A percentile compares a stretch with the other conserved stretches of the same genome.
Evolutionary conservation across 2,888 invertebrate species (phyloP).

Genomic region (Synanthedon myopaeformis): DNA sequence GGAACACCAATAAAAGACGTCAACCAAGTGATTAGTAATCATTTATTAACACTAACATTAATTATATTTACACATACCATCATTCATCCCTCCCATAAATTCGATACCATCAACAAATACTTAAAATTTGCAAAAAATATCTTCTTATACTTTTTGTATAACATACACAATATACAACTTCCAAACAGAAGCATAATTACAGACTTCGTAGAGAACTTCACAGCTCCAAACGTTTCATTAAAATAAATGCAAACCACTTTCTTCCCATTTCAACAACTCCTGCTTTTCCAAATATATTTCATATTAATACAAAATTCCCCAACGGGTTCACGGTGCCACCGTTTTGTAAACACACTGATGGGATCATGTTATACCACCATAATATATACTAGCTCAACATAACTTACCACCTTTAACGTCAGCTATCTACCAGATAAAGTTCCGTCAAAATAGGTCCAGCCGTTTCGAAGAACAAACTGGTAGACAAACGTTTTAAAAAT

Average conservation of each 20-base stretch:
- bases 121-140: constrained; percentile 34
- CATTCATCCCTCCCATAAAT: constrained; percentile 25
- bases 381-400: no score
- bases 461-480: no score
- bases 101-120: constrained; percentile 47
- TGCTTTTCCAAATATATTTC: no score
- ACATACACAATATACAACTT: constrained; percentile 13
- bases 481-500: no score
- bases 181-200: constrained; percentile 9
- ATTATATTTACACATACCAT: constrained; percentile 50
- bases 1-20: no score
- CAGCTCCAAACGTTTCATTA: constrained; percentile 23
- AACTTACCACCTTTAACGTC: no score
- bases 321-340: no score
- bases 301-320: no score
- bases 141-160: constrained; percentile 7
- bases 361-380: no score
- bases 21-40: constrained; percentile 35
- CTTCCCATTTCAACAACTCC: not conserved
- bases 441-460: no score
- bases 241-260: constrained; percentile 3
- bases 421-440: no score
- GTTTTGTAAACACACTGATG: no score
- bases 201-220: constrained; percentile 14
- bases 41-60: constrained; percentile 56